A percentile compares a stretch with the other conserved stretches of the same genome.
Evolutionary conservation across 2,888 invertebrate genomes (phyloP).

Genomic region (Steinernema hermaphroditum): DNA sequence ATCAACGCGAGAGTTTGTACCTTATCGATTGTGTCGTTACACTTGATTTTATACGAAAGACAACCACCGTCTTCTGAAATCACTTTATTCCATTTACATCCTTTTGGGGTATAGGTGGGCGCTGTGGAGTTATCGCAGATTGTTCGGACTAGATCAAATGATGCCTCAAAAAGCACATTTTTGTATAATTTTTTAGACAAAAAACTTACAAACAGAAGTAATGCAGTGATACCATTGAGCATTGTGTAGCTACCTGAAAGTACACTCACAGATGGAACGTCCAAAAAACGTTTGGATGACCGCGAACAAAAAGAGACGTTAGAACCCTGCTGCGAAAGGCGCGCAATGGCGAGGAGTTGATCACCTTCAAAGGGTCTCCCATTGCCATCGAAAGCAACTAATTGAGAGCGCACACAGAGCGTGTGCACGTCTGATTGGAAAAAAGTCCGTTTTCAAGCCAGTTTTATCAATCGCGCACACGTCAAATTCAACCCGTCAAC

Average conservation of each 20-base stretch:
- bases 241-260: too few species aligned
- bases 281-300: too few species aligned
- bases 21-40: constrained; percentile 29
- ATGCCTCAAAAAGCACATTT: too few species aligned
- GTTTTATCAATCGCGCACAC: constrained; percentile 26
- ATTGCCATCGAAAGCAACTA: constrained; percentile 11
- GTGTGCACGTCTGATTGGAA: constrained; percentile 19
- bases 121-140: not conserved
- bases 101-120: not conserved
- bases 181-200: too few species aligned
- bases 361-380: constrained; percentile 4
- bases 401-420: constrained; percentile 24
- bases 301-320: not conserved
- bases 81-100: constrained; percentile 31
- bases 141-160: too few species aligned
- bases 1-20: not conserved
- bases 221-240: too few species aligned
- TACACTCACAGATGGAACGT: too few species aligned
- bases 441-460: constrained; percentile 27
- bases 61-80: constrained; percentile 29
- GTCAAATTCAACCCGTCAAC: constrained; percentile 25
- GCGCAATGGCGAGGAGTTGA: not conserved
- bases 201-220: too few species aligned
- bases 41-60: constrained; percentile 23
- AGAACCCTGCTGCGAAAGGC: not conserved